Evolutionary conservation across 2,888 invertebrate genomes (phyloP).

Genomic region (Branchellion lobata): DNA sequence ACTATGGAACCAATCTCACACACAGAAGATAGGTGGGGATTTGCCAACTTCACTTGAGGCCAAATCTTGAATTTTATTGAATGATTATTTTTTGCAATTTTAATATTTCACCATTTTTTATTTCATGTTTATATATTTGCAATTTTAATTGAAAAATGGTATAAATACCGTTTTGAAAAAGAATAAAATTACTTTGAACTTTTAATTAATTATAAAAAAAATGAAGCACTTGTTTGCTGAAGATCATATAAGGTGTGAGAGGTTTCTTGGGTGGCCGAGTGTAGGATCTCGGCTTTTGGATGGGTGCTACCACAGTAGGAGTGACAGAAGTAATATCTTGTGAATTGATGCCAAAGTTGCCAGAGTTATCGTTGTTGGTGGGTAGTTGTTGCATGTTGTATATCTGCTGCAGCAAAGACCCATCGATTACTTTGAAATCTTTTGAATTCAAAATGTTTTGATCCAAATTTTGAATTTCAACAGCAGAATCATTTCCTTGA

Average conservation of each 20-base stretch:
- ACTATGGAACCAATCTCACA: constrained; percentile 45
- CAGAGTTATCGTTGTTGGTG: neutral
- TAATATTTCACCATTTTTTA: too few relatives aligned
- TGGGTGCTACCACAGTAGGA: neutral
- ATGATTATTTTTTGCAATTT: too few relatives aligned
- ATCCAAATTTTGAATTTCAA: neutral
- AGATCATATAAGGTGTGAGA: constrained; percentile 47
- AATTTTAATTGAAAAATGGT: too few relatives aligned
- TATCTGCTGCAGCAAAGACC: neutral
- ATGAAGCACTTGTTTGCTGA: constrained; percentile 41
- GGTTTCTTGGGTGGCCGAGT: constrained; percentile 44
- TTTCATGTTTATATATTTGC: neutral
- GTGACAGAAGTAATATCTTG: neutral
- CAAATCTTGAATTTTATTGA: constrained; percentile 42
- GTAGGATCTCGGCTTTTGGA: constrained; percentile 5
- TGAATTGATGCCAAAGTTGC: too few relatives aligned
- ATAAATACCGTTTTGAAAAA: too few relatives aligned
- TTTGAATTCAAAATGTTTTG: neutral
- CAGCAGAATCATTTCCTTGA: neutral
- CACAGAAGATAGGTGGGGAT: constrained; percentile 41
- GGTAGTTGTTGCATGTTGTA: neutral
- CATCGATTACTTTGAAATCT: neutral
- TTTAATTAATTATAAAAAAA: constrained; percentile 9
- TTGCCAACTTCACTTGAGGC: constrained; percentile 43
- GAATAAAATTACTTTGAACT: neutral